Conservation (phyloP, 2,113 vertebrate genomes). For the Ellobius talpinus region DNA sequence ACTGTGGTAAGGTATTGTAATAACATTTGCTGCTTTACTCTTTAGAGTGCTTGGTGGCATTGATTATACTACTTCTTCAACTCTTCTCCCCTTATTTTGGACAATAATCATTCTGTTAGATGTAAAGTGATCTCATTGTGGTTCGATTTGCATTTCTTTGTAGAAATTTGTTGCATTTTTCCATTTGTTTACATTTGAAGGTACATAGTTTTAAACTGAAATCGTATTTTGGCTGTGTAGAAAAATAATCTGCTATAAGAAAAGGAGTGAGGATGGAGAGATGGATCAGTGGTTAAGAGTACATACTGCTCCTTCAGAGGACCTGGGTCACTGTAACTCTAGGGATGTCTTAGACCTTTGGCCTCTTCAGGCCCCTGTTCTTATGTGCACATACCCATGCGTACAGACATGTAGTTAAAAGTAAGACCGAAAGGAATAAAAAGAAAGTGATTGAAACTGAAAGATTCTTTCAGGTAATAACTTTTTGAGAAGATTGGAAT, state of each 20-base stretch:
- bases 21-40: neutral
- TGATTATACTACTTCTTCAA: neutral
- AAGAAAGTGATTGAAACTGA: neutral
- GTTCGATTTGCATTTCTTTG: conserved; percentile 24
- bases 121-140: neutral
- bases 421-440: neutral
- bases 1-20: neutral
- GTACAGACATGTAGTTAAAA: neutral
- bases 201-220: neutral
- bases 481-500: neutral
- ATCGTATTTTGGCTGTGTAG: neutral
- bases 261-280: neutral
- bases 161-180: conserved; percentile 33
- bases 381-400: neutral
- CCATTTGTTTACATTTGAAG: conserved; percentile 41
- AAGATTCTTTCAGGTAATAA: neutral
- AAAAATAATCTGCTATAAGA: neutral
- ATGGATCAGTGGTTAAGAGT: neutral
- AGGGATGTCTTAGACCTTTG: neutral
- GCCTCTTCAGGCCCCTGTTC: neutral
- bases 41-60: neutral
- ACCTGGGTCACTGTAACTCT: neutral
- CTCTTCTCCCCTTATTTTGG: neutral
- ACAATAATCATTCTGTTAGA: neutral
- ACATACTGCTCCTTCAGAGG: neutral